Percentiles rank a stretch among this genome's conserved stretches.
Evolutionary conservation across 2,797 vertebrate genomes (phyloP).

Genomic region (Craterocephalus amniculus): DNA sequence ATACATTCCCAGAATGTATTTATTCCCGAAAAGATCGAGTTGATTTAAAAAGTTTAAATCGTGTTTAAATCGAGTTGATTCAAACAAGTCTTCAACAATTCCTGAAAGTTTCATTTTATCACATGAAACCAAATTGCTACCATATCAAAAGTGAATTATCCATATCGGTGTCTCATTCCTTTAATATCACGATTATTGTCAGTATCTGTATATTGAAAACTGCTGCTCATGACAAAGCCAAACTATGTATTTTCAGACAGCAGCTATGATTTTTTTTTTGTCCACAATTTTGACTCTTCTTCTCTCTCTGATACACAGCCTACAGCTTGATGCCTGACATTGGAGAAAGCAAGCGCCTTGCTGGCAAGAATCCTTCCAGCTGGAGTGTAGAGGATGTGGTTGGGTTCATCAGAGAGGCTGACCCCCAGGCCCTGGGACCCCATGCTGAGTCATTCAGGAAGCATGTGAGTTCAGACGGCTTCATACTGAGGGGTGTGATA

Average conservation of each 20-base stretch:
- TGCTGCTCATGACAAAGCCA: no score
- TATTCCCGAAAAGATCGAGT: no score
- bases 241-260: neutral
- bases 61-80: no score
- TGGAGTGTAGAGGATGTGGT: slow-evolving; percentile 96
- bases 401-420: slow-evolving; percentile 94
- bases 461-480: slow-evolving; percentile 83
- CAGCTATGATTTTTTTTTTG: neutral
- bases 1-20: no score
- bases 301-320: slow-evolving; percentile 69
- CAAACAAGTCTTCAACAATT: no score
- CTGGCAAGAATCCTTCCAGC: slow-evolving; percentile 88
- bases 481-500: neutral
- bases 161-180: neutral
- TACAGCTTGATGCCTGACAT: slow-evolving; percentile 86
- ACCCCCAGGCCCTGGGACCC: slow-evolving; percentile 94
- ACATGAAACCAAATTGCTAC: neutral
- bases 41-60: no score
- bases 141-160: neutral
- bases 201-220: neutral
- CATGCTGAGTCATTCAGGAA: slow-evolving; percentile 96
- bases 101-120: neutral
- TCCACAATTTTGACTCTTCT: slow-evolving; percentile 1
- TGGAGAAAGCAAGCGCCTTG: slow-evolving; percentile 80
- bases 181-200: neutral